A percentile compares a stretch with the other conserved stretches of the same genome.
phyloP scores from a whole-genome alignment of 2,888 invertebrate genomes.

The Heteromurus nitidus region DNA sequence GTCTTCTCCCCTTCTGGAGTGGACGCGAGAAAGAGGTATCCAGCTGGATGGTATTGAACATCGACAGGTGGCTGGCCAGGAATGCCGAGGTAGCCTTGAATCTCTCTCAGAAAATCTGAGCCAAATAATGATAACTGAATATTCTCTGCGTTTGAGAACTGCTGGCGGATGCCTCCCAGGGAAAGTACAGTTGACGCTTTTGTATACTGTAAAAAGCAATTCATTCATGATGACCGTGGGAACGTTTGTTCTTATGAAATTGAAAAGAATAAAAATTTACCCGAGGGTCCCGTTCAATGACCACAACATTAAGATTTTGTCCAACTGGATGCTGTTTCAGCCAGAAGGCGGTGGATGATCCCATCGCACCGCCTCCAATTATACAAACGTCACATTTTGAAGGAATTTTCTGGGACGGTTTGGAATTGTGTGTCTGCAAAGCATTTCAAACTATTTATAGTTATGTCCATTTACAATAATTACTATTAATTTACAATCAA shows the following conservation, averaged over 20 bases:
- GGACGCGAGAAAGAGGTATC: slow-evolving; percentile 91
- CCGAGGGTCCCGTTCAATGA: slow-evolving; percentile 90
- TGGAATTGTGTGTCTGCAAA: neutral
- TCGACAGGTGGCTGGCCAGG: slow-evolving; percentile 79
- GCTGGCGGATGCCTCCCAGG: slow-evolving; percentile 90
- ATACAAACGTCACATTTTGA: slow-evolving; percentile 86
- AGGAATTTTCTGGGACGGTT: slow-evolving; percentile 32
- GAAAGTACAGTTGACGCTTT: slow-evolving; percentile 84
- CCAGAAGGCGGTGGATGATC: slow-evolving; percentile 93
- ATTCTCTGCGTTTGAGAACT: slow-evolving; percentile 94
- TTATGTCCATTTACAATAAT: too few species aligned
- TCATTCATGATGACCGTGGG: neutral
- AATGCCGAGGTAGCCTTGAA: slow-evolving; percentile 80
- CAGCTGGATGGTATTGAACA: slow-evolving; percentile 88
- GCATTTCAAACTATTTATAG: too few species aligned
- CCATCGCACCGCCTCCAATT: slow-evolving; percentile 94
- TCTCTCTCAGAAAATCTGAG: slow-evolving; percentile 89
- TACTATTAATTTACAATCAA: neutral
- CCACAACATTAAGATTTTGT: slow-evolving; percentile 81
- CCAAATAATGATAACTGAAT: slow-evolving; percentile 91
- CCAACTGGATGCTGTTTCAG: slow-evolving; percentile 86
- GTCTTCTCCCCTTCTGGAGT: slow-evolving; percentile 84
- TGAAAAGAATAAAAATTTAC: slow-evolving; percentile 77
- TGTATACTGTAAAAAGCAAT: slow-evolving; percentile 79
- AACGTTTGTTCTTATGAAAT: neutral